These are phyloP conservation scores for Mesodorylaimus sp. DNA, from an alignment of 2,888 invertebrate genomes.

Conservation along the genomic window DNA sequence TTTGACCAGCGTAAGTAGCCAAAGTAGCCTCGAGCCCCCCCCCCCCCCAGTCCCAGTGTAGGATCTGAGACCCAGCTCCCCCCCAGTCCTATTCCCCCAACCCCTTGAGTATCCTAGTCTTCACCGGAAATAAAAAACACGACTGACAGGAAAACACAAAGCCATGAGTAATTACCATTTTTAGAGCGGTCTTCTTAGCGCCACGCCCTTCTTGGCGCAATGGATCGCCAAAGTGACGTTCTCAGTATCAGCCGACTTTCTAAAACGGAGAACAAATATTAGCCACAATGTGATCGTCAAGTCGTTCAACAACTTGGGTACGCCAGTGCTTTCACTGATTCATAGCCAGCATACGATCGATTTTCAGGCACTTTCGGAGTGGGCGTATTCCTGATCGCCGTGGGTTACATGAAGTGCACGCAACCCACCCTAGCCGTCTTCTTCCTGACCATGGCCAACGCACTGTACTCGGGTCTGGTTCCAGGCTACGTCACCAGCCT, in stretches of 20 bases:
- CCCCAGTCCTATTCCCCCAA: too few species aligned
- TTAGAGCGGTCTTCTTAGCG: background rate
- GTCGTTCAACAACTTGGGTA: background rate
- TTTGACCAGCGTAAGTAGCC: constrained; percentile 1
- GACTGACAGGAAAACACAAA: too few species aligned
- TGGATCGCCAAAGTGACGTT: background rate
- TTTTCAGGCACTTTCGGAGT: background rate
- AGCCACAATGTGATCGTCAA: background rate
- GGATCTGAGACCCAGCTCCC: too few species aligned
- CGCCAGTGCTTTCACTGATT: too few species aligned
- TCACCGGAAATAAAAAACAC: too few species aligned
- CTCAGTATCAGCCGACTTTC: background rate
- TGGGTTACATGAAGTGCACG: background rate
- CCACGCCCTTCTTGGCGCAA: background rate
- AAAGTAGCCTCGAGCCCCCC: too few species aligned
- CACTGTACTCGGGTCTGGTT: background rate
- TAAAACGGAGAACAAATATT: background rate
- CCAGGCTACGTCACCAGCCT: constrained; percentile 4
- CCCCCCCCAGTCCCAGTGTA: too few species aligned
- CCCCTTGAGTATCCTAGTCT: too few species aligned
- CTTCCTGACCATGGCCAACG: background rate
- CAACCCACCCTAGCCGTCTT: background rate
- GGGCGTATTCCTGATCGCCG: background rate
- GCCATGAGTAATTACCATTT: too few species aligned
- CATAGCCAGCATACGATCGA: too few species aligned